Evolutionary conservation across 2,113 vertebrate genomes (phyloP).

Genomic region (Emydura subglobosa): DNA sequence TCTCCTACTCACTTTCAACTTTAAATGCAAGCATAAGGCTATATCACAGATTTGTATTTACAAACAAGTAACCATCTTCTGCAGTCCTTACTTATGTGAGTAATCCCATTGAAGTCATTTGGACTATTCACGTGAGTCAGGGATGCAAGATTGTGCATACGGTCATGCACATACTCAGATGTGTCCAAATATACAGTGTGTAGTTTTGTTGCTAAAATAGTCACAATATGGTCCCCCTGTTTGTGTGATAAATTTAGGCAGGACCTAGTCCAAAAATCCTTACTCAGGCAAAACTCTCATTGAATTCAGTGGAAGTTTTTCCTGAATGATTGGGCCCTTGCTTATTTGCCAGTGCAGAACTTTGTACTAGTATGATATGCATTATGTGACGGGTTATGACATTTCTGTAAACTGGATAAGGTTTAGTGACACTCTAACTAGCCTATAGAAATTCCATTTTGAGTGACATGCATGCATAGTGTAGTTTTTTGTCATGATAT

Average conservation of each 20-base stretch:
- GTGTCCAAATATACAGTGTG: neutral
- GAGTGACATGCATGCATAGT: neutral
- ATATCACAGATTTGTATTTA: neutral
- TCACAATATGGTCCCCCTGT: neutral
- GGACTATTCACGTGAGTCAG: neutral
- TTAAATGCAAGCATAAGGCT: neutral
- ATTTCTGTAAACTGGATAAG: accelerated
- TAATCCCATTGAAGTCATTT: neutral
- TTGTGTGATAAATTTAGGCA: neutral
- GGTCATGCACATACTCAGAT: neutral
- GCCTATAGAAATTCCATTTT: neutral
- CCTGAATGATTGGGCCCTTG: neutral
- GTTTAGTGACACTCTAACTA: neutral
- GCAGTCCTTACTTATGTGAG: neutral
- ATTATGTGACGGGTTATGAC: accelerated
- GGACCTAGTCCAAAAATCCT: neutral
- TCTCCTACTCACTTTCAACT: neutral
- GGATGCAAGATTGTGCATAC: neutral
- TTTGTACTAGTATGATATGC: neutral
- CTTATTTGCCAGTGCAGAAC: accelerated
- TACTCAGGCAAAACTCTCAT: neutral
- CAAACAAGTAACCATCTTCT: neutral
- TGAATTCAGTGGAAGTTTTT: neutral
- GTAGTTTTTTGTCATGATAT: neutral
- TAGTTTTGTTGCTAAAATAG: neutral